These are phyloP conservation scores for Monopterus albus DNA, from an alignment of 2,113 vertebrate species.

Conservation along the genomic window DNA sequence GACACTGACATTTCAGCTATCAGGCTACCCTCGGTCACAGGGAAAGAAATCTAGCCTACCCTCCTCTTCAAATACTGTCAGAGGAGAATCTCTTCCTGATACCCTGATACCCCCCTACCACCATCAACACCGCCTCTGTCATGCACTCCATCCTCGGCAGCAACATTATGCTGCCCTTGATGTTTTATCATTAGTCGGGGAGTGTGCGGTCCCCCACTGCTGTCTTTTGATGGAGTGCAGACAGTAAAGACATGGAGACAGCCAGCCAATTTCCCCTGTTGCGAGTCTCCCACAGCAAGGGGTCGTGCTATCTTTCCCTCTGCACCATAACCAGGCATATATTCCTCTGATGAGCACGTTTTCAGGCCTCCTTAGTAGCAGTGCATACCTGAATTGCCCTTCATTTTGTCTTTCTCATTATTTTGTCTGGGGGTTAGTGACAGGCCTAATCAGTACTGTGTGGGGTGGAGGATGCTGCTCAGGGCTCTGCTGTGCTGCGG, in stretches of 20 bases:
- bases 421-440: slow-evolving; percentile 66
- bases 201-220: slow-evolving; percentile 84
- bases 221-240: slow-evolving; percentile 85
- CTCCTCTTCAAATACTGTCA: slow-evolving; percentile 76
- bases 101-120: slow-evolving; percentile 69
- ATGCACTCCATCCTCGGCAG: slow-evolving; percentile 67
- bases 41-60: slow-evolving; percentile 70
- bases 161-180: slow-evolving; percentile 82
- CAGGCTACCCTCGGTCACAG: slow-evolving; percentile 78
- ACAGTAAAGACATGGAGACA: slow-evolving; percentile 83
- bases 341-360: slow-evolving; percentile 71
- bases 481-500: slow-evolving; percentile 48
- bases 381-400: slow-evolving; percentile 70
- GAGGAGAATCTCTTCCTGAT: slow-evolving; percentile 70
- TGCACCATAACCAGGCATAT: slow-evolving; percentile 59
- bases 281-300: slow-evolving; percentile 80
- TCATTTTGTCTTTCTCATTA: slow-evolving; percentile 72
- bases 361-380: slow-evolving; percentile 65
- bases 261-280: slow-evolving; percentile 84
- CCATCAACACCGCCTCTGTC: slow-evolving; percentile 61
- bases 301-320: slow-evolving; percentile 72
- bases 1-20: slow-evolving; percentile 84
- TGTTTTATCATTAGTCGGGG: slow-evolving; percentile 86
- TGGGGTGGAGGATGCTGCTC: slow-evolving; percentile 44
- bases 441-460: slow-evolving; percentile 66